Base-by-base conservation (phyloP, 2,797 vertebrate species). In the Crypturellus tataupa region DNA sequence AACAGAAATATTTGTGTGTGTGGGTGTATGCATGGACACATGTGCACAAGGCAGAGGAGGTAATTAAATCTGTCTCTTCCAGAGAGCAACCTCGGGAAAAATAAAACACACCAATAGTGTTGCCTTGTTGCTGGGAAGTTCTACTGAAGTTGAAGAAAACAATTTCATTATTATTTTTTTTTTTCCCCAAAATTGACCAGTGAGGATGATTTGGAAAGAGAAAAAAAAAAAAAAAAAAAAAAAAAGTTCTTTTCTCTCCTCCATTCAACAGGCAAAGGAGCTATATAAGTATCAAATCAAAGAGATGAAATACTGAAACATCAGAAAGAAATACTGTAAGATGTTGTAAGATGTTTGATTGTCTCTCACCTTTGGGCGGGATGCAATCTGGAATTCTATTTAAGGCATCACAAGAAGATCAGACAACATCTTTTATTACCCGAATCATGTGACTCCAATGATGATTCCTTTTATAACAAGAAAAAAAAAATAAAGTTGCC, bases 91-190 rank as follows among this genome's bases (percentile, higher is more conserved):
- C 8, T 53, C 18, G 73, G 58, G 62, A 56, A 39, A 75, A 90
- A 90, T 91, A 92, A 17, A 6, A 53, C 8, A 29, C 51, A 53
- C 27, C 16, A 27, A 29, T 9, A 29, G 27, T 1, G 0, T 60
- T 80, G 47, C 60, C 47, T 72, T 44, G 70, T 39, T 5, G 51
- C 35, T 89, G 27, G 58, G 33, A 94, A 96, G 94, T 96, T 91
- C 85, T 87, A 82, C 63, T 35, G n/a, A 78, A 82, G 14, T 65
- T 23, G 33, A 94, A 89, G 80, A 90, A 94, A 95, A 90, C 8
- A 13, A 60, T 81, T 93, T 93, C 12, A 62, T 72, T 40, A 37
- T 19, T 44, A n/a, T 40, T 12, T n/a, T n/a, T 91, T 47, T 47
- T 47, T 47, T 23, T 64, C 18, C 56, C 33, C 83, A 33, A 64